Percentiles rank a stretch among this genome's conserved stretches.
Evolutionary conservation across 1,140 invertebrate genomes (phyloP).

Genomic region (Heliconius congener): DNA sequence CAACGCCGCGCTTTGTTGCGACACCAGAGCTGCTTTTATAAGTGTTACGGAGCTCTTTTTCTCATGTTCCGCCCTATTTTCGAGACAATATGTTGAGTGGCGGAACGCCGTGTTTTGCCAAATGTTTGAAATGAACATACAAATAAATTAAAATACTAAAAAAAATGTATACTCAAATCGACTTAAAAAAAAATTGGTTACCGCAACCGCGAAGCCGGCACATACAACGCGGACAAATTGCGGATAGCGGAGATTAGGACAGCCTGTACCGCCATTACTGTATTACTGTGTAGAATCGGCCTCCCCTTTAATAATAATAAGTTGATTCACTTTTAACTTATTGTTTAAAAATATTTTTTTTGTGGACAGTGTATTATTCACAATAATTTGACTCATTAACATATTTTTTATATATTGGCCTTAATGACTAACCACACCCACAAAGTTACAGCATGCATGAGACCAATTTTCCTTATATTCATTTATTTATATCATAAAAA

Average conservation of each 20-base stretch:
- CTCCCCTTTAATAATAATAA: constrained; percentile 17
- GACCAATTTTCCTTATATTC: neutral
- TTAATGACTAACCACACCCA: constrained; percentile 1
- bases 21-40: too few species aligned
- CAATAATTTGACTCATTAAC: neutral
- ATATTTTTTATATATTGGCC: neutral
- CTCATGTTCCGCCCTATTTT: too few species aligned
- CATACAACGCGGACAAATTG: constrained; percentile 22
- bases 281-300: constrained; percentile 51
- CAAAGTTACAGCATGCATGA: neutral
- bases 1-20: too few species aligned
- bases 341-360: too few species aligned
- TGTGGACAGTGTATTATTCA: neutral
- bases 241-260: constrained; percentile 24
- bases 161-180: too few species aligned
- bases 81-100: too few species aligned
- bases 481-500: neutral
- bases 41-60: too few species aligned
- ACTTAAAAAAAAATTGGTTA: neutral
- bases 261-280: constrained; percentile 40
- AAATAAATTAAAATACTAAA: too few species aligned
- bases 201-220: neutral
- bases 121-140: too few species aligned
- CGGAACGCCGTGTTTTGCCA: too few species aligned
- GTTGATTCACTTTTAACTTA: too few species aligned